A percentile compares a stretch with the other conserved stretches of the same genome.
Evolutionary conservation across 2,797 vertebrate genomes (phyloP).

Genomic region (Aeoliscus strigatus): DNA sequence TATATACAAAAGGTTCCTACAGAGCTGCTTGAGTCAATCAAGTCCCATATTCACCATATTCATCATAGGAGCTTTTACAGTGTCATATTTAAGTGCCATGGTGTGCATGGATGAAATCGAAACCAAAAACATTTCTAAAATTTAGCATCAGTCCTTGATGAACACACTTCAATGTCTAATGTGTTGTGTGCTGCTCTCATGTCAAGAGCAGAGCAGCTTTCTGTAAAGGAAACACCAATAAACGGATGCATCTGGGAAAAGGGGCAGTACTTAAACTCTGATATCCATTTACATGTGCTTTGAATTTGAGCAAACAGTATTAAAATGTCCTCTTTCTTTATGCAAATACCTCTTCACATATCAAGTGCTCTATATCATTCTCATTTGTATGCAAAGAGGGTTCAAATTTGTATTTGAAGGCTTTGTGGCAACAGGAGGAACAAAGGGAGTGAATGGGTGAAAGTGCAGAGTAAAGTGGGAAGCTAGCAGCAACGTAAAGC

Average conservation of each 20-base stretch:
- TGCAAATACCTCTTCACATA: slow-evolving; percentile 45
- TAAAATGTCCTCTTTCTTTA: no score
- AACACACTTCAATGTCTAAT: background rate
- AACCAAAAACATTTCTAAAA: no score
- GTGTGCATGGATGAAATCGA: no score
- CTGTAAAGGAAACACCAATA: slow-evolving; percentile 6
- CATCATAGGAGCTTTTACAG: no score
- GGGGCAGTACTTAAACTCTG: slow-evolving; percentile 2
- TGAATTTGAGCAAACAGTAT: slow-evolving; percentile 8
- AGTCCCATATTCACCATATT: no score
- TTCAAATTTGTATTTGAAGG: slow-evolving; percentile 42
- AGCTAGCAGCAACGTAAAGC: slow-evolving; percentile 26
- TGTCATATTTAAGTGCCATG: no score
- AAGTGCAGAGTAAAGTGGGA: slow-evolving; percentile 23
- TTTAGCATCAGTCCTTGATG: no score
- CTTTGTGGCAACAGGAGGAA: slow-evolving; percentile 56
- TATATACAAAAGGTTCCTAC: background rate
- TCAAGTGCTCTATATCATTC: slow-evolving; percentile 24
- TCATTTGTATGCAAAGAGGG: slow-evolving; percentile 58
- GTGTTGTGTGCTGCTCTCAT: background rate
- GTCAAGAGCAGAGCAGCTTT: background rate
- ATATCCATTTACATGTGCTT: slow-evolving; percentile 5
- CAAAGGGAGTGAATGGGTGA: slow-evolving; percentile 41
- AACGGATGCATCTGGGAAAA: slow-evolving; percentile 6
- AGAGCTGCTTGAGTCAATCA: background rate